Percentiles rank a stretch among this genome's conserved stretches.
These are phyloP conservation scores for Eucera pruinosa DNA, from an alignment of 2,888 invertebrate species.

Conservation along the genomic window DNA sequence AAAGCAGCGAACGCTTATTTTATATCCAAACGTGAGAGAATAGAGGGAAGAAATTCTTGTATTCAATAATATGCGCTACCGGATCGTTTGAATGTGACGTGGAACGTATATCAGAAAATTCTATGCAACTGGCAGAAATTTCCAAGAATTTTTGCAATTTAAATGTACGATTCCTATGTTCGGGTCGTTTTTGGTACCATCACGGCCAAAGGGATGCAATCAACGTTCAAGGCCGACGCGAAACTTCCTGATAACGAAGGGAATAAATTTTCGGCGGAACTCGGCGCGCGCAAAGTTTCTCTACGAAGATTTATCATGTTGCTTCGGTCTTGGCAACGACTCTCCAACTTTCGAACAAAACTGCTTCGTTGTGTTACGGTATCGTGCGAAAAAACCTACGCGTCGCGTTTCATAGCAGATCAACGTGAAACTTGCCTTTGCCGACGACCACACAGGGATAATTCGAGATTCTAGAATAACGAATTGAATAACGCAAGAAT, in stretches of 20 bases:
- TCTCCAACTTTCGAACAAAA: conserved; percentile 52
- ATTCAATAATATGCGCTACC: neutral
- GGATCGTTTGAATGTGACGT: neutral
- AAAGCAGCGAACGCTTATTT: neutral
- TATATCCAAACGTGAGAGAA: neutral
- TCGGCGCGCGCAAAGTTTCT: conserved; percentile 53
- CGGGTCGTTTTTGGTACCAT: conserved; percentile 24
- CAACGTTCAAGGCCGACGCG: conserved; percentile 64
- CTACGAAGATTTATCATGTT: conserved; percentile 61
- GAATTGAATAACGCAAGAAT: neutral
- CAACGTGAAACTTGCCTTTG: neutral
- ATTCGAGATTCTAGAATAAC: neutral
- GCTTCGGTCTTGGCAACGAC: conserved; percentile 56
- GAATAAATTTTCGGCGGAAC: conserved; percentile 65
- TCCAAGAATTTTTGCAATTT: neutral
- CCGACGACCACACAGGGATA: neutral
- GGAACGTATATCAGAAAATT: neutral
- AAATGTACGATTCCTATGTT: neutral
- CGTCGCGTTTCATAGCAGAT: neutral
- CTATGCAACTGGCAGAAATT: neutral
- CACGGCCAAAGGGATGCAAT: conserved; percentile 46
- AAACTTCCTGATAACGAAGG: conserved; percentile 67
- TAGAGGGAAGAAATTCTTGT: neutral
- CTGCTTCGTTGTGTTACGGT: conserved; percentile 18
- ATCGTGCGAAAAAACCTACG: neutral